Base-by-base conservation (phyloP, 2,113 vertebrate genomes). In the Microcebus ravelobensis region DNA sequence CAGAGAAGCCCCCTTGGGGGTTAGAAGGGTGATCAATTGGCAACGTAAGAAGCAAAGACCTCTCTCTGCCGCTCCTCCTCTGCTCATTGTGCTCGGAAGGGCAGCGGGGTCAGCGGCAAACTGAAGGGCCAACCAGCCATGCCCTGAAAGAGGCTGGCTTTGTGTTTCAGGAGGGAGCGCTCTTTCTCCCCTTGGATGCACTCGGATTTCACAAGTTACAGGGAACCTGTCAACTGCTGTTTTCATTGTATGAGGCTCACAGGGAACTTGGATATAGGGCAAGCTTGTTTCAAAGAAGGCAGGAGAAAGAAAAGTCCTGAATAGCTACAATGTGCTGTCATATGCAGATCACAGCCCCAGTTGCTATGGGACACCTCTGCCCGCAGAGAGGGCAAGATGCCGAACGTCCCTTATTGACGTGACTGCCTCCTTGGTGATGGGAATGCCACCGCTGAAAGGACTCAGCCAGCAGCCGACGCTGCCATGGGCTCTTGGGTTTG, bases 211-310 rank as follows among this genome's bases (percentile, higher is more conserved):
- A 96, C 88, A 61, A 98, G 97, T 97, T 97, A 91, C 96, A 95
- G 95, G 97, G 97, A 98, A 98, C 97, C 98, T 97, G 98, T 98
- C 98, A 98, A 98, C 96, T 96, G 95, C 97, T 97, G 97, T 97
- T 98, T 97, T 97, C 97, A 98, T 98, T 98, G 97, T 98, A 57
- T 92, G 93, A 61, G 77, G 79, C 95, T 98, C 97, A 92, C 95
- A 89, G 96, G 97, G 97, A 97, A 97, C 96, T 97, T 97, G 97
- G 97, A 97, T 97, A 95, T 88, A 97, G 96, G 97, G 97, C 97
- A 97, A 95, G 92, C 95, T 85, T 74, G 59, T 97, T 97, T 98
- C 96, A 98, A 97, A 98, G 97, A 90, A 87, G 97, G 92, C 93
- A 71, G 76, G 92, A 93, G 89, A 81, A 92, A 95, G 95, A 96